A percentile compares a stretch with the other conserved stretches of the same genome.
Conservation (phyloP, 2,797 vertebrate genomes). For the Mycteria americana region DNA sequence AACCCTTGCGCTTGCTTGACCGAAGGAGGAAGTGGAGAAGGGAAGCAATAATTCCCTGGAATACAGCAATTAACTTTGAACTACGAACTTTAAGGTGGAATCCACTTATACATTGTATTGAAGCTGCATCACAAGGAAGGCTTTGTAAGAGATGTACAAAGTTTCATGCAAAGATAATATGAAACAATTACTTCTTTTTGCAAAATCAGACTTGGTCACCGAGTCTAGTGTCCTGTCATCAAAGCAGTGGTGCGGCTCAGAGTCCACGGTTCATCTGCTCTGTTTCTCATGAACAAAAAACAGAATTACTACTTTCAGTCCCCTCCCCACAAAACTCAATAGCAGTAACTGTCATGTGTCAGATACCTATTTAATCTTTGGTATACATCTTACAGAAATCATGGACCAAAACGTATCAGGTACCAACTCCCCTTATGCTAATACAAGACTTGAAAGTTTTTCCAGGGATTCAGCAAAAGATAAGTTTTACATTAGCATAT, state of each 20-base stretch:
- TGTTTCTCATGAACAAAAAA: not conserved
- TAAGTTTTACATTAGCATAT: not conserved
- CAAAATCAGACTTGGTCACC: not conserved
- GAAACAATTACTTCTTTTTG: not conserved
- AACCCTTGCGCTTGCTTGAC: not conserved
- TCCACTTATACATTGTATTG: too few species aligned
- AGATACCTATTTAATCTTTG: not conserved
- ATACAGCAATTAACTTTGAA: not conserved
- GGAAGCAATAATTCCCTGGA: not conserved
- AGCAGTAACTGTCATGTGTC: not conserved
- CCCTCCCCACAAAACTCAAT: not conserved
- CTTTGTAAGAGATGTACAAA: not conserved
- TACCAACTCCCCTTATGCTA: not conserved
- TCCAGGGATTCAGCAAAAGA: not conserved
- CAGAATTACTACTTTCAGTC: not conserved
- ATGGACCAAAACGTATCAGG: not conserved
- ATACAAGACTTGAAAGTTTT: not conserved
- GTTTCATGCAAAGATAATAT: not conserved
- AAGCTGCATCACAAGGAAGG: not conserved
- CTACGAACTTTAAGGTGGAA: not conserved
- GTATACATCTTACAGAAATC: not conserved
- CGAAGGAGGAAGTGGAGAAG: not conserved
- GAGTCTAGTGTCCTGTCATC: not conserved
- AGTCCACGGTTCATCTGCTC: not conserved
- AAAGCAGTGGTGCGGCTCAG: not conserved